Base-by-base conservation (phyloP, 92 coral and sea anemone genomes). In the Palythoa grandis region DNA sequence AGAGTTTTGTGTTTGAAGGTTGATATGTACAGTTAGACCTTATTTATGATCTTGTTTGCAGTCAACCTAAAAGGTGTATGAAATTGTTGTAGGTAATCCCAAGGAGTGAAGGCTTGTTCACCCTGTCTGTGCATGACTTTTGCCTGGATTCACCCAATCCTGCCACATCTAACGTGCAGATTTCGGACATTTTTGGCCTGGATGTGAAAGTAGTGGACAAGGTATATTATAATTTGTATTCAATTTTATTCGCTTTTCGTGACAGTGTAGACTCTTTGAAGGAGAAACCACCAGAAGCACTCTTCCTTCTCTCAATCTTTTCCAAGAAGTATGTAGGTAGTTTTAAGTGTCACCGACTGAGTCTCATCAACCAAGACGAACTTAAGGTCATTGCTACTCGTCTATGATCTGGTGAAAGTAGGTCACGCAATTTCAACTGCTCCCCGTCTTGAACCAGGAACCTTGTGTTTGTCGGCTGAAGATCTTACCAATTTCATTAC, bases 81-180 rank as follows among this genome's bases (percentile, higher is more conserved):
- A 77, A 60, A 65, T 43, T 47, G 17, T 78, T 50, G 22, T 74
- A 96, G 98, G 92, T 95, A n/a, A 83, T 93, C 16, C 98, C 99
- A 25, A 88, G 89, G 47, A 90, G 88, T 58, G 93, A 92, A 74
- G 99, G 98, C 0, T 87, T 97, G 24, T 88, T 95, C 72, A 93
- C 91, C 9, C 89, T 95, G 63, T 89, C 93, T 58, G 97, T 97
- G 20, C 87, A 97, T 35, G 99, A 97, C 75, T 89, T 91, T 72
- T 97, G 99, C 74, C 88, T 97, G 78, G 99, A 97, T 73, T 97
- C 99, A 57, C 95, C 97, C 19, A 91, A 87, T 80, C 98, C 98
- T 6, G 99, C 97, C 76, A 88, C 94, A 1, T 91, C 90, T 25
- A 92, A 91, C 77, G 93, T 94, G 19, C 95, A 93, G 82, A 85